These are phyloP conservation scores for Heteromormyrus szaboi DNA, from an alignment of 2,797 vertebrate genomes.

Conservation along the genomic window DNA sequence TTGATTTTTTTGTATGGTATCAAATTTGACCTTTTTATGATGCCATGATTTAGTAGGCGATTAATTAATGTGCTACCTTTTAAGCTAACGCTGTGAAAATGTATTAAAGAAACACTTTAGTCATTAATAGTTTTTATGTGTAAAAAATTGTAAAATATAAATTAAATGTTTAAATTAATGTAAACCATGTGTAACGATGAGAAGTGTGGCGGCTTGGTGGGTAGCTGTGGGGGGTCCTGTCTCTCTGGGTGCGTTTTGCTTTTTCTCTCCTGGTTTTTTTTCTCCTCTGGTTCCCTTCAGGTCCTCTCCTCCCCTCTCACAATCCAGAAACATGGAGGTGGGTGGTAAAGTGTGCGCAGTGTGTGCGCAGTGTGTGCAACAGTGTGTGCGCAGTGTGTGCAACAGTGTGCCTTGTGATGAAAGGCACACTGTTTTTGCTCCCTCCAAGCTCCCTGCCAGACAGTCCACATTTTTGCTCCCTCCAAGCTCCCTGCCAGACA, in stretches of 20 bases:
- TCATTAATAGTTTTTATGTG: neutral
- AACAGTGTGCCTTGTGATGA: neutral
- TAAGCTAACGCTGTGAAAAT: neutral
- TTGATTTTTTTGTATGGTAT: neutral
- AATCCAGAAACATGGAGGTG: neutral
- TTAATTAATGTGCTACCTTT: constrained; percentile 31
- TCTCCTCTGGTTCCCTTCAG: neutral
- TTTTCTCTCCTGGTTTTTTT: neutral
- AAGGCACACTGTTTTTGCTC: too few species aligned
- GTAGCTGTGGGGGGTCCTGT: neutral
- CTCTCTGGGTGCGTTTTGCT: too few species aligned
- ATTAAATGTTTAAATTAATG: neutral
- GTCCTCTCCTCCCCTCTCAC: neutral
- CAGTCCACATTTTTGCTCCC: neutral
- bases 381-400: neutral
- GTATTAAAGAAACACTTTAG: neutral
- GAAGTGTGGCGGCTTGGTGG: neutral
- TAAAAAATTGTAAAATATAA: neutral
- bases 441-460: neutral
- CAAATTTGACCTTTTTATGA: constrained; percentile 52
- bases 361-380: neutral
- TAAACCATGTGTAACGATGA: neutral
- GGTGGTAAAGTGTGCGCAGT: neutral
- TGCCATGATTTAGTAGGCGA: constrained; percentile 58
- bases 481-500: neutral